Base-by-base conservation (phyloP, 53 echinoderm and acorn worm genomes). In the Hippasteria phrygiana region DNA sequence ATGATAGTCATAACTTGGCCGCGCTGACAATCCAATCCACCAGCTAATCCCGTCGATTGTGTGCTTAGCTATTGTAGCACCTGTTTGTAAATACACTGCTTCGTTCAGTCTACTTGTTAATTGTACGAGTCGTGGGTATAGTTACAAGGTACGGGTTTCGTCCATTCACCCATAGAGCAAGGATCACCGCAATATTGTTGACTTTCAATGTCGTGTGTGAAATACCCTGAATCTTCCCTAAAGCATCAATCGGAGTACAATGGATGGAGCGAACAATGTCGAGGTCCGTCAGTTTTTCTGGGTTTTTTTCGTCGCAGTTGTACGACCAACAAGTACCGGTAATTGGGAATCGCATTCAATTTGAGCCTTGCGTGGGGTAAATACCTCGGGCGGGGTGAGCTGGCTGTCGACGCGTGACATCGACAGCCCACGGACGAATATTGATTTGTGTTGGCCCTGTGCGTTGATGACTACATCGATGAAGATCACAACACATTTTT, bases 41-140 rank as follows among this genome's bases (percentile, higher is more conserved):
- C 1, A 9, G 46, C 11, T 46, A 69, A 83, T 50, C 70, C 20
- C 46, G 16, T 70, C 85, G 48, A 81, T 85, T 85, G 85, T 85
- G 53, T 71, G 70, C 51, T 46, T 54, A 16, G 3, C 71, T 70
- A 70, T 85, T 85, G 85, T 85, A 1, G 37, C 24, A 18, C 4
- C 48, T 85, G 85, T 85, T 85, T 85, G 85, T 36, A 48, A 85
- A 85, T 46, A 81, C 12, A 85, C 18, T 7, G 8, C 20, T 20
- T 39, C 17, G 51, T 48, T 37, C 14, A 26, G 81, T 50, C 45
- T 45, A 46, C 43, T 43, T 62, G 66, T 75, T 42, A 27, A 41
- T 22, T n/a, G n/a, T n/a, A n/a, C n/a, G n/a, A n/a, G n/a, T n/a
- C n/a, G n/a, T n/a, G n/a, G n/a, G n/a, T n/a, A n/a, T n/a, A n/a